Evolutionary conservation across 2,797 vertebrate species (phyloP).

Genomic region (Malacoctenus gilli): DNA sequence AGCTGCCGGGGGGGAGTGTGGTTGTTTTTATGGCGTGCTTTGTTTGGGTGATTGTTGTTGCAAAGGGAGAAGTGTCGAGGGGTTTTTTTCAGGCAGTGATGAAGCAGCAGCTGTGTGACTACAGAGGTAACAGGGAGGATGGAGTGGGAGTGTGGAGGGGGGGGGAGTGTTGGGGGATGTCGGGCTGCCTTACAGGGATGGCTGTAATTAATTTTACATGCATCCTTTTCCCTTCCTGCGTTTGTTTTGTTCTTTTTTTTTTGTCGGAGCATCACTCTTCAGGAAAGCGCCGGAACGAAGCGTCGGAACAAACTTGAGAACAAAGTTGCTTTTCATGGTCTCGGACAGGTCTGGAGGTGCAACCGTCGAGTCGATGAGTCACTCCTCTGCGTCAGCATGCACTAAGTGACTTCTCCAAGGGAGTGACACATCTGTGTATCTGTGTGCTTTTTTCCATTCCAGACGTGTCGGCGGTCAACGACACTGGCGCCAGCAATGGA

Average conservation of each 20-base stretch:
- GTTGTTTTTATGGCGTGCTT: constrained; percentile 74
- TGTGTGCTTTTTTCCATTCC: constrained; percentile 50
- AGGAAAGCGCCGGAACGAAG: constrained; percentile 57
- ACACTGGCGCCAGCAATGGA: constrained; percentile 67
- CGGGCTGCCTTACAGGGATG: constrained; percentile 66
- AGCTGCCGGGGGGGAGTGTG: constrained; percentile 66
- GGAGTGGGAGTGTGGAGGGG: constrained; percentile 22
- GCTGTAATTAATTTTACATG: constrained; percentile 80
- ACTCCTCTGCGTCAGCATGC: neutral
- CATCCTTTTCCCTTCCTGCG: constrained; percentile 52
- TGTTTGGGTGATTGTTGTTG: constrained; percentile 72
- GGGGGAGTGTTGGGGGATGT: constrained; percentile 26
- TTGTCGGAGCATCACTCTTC: constrained; percentile 65
- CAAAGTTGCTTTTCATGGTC: constrained; percentile 14
- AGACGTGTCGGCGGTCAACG: constrained; percentile 54
- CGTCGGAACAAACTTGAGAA: constrained; percentile 24
- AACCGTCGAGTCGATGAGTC: too few relatives aligned
- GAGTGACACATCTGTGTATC: neutral
- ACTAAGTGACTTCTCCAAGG: neutral
- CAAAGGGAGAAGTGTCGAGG: constrained; percentile 37
- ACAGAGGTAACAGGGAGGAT: constrained; percentile 52
- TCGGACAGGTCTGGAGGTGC: constrained; percentile 8
- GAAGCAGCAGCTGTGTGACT: constrained; percentile 61
- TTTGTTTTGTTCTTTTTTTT: constrained; percentile 70
- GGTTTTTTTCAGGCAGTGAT: constrained; percentile 62